Percentiles rank a stretch among this genome's conserved stretches.
Conservation (phyloP, 2,113 vertebrate genomes). For the Odocoileus hemionus region DNA sequence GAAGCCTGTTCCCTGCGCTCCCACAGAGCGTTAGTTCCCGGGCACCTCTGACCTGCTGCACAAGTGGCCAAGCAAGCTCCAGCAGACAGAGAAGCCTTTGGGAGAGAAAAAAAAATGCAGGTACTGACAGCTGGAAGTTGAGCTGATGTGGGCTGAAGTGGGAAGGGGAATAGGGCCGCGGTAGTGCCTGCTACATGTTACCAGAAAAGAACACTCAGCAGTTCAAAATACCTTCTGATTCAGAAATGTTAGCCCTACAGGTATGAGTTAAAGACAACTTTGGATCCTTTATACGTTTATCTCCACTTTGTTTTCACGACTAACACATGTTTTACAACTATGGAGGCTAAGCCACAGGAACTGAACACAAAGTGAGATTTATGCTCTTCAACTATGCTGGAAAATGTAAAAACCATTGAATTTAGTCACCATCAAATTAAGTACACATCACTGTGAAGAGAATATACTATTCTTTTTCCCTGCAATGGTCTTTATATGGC, state of each 20-base stretch:
- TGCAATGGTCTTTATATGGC: neutral
- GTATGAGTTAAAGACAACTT: neutral
- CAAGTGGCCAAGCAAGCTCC: neutral
- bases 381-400: neutral
- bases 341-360: neutral
- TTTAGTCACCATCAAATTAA: neutral
- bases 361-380: neutral
- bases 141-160: neutral
- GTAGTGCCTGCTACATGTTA: neutral
- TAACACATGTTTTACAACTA: neutral
- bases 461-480: neutral
- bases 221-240: neutral
- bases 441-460: neutral
- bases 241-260: neutral
- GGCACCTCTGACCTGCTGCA: neutral
- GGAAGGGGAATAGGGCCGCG: accelerated
- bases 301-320: neutral
- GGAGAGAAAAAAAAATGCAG: neutral
- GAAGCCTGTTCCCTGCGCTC: neutral
- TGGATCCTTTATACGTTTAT: neutral
- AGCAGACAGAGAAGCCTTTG: neutral
- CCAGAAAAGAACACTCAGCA: neutral
- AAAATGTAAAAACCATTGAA: neutral
- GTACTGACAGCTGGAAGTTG: neutral
- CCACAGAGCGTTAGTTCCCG: neutral